Conservation (phyloP, 2,797 vertebrate genomes). For the Babyrousa celebensis region DNA sequence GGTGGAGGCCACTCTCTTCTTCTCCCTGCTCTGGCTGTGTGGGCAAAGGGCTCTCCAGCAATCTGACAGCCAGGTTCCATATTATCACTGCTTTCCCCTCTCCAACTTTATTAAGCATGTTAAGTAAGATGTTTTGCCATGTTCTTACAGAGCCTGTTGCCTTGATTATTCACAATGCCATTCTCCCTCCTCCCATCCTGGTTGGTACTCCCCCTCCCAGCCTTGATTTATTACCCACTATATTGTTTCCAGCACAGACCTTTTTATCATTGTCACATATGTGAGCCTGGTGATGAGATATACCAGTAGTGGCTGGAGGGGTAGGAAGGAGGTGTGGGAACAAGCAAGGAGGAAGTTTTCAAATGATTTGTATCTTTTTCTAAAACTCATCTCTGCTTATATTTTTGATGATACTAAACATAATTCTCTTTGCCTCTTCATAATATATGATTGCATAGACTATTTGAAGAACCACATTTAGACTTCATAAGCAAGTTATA, state of each 20-base stretch:
- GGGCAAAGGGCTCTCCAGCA: not conserved
- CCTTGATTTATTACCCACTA: constrained; percentile 90
- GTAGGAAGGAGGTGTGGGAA: not conserved
- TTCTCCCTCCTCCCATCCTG: constrained; percentile 79
- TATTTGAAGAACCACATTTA: constrained; percentile 35
- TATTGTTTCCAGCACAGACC: constrained; percentile 88
- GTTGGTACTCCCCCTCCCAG: constrained; percentile 56
- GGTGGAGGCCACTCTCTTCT: too few relatives aligned
- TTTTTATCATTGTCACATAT: constrained; percentile 90
- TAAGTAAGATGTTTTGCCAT: constrained; percentile 86
- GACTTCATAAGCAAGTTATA: constrained; percentile 28
- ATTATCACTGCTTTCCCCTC: constrained; percentile 66
- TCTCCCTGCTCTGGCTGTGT: not conserved
- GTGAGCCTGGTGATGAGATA: constrained; percentile 85
- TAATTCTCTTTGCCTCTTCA: not conserved
- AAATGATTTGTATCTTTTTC: constrained; percentile 50
- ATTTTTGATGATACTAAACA: constrained; percentile 19
- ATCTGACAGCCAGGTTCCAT: not conserved
- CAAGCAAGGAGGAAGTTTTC: constrained; percentile 12
- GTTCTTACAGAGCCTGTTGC: constrained; percentile 84
- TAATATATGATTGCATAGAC: not conserved
- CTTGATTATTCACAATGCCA: constrained; percentile 88
- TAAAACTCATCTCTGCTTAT: constrained; percentile 69
- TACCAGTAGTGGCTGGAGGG: not conserved
- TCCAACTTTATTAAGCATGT: constrained; percentile 74